These are phyloP conservation scores for Entomobrya proxima DNA, from an alignment of 2,888 invertebrate genomes.

Conservation along the genomic window DNA sequence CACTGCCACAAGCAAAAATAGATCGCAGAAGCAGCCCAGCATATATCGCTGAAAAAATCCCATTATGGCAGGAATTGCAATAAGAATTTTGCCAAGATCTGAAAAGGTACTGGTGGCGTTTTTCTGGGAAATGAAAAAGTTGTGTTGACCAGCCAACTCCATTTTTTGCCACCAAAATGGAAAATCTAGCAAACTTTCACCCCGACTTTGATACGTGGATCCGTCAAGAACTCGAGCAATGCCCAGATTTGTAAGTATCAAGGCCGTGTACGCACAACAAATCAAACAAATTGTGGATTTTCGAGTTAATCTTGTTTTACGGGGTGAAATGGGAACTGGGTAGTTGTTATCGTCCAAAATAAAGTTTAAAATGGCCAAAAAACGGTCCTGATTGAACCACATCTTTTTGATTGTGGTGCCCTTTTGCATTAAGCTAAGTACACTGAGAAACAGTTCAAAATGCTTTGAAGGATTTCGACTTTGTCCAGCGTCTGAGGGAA, in stretches of 20 bases:
- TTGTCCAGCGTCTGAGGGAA: neutral
- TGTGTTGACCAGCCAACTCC: neutral
- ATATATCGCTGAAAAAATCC: neutral
- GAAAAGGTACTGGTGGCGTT: neutral
- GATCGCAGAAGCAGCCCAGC: neutral
- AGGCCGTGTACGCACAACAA: neutral
- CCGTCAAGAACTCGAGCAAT: slow-evolving; percentile 1
- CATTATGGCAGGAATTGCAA: neutral
- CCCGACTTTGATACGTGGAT: neutral
- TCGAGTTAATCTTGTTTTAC: neutral
- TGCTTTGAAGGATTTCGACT: slow-evolving; percentile 6
- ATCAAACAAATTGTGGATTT: neutral
- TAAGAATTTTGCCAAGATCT: neutral
- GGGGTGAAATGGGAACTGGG: neutral
- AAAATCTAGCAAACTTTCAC: neutral
- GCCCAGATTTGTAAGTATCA: slow-evolving; percentile 1
- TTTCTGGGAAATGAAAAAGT: neutral
- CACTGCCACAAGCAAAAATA: neutral
- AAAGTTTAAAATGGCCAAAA: neutral
- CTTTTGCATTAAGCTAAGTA: neutral
- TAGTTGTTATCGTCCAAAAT: neutral
- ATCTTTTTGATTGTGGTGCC: neutral
- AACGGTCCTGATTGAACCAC: neutral
- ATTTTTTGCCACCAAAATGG: neutral
- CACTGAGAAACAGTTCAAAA: neutral